phyloP scores from a whole-genome alignment of 2,888 invertebrate species.

The Cephus sareptanus region DNA sequence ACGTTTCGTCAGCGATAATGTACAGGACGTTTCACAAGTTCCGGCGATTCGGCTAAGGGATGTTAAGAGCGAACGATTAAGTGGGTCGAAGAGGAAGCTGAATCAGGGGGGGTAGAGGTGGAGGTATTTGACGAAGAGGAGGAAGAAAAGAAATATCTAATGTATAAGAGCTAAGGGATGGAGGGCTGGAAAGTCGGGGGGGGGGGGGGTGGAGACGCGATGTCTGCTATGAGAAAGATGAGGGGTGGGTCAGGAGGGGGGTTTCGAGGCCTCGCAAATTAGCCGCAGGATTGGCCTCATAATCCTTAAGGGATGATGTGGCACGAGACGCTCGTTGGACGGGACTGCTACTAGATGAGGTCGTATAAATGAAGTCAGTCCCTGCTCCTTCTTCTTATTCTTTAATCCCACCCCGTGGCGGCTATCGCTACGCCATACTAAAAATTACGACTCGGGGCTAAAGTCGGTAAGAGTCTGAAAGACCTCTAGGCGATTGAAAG shows the following conservation, averaged over 20 bases:
- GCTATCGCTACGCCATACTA: conserved; percentile 46
- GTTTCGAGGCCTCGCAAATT: conserved; percentile 56
- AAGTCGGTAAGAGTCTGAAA: conserved; percentile 28
- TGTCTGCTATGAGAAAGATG: neutral
- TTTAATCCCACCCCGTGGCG: conserved; percentile 57
- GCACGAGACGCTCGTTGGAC: conserved; percentile 24
- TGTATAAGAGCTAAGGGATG: neutral
- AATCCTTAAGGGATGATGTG: conserved; percentile 59
- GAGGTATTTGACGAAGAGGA: neutral
- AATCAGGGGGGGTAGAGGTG: conserved; percentile 17
- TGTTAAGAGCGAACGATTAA: conserved; percentile 1
- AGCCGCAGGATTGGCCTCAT: conserved; percentile 62
- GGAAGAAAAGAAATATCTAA: neutral
- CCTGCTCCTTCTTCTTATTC: conserved; percentile 54
- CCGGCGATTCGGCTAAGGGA: conserved; percentile 1
- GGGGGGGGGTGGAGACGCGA: neutral
- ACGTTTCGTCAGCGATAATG: conserved; percentile 61
- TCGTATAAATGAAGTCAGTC: conserved; percentile 60
- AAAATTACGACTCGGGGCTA: conserved; percentile 49
- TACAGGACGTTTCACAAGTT: conserved; percentile 15
- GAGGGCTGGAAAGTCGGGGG: neutral
- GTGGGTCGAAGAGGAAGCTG: conserved; percentile 20
- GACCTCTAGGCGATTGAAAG: conserved; percentile 57
- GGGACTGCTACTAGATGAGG: conserved; percentile 49
- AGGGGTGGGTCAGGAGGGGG: neutral